Percentiles rank a stretch among this genome's conserved stretches.
Conservation (phyloP, 2,888 invertebrate species). For the Amphipyra berbera region DNA sequence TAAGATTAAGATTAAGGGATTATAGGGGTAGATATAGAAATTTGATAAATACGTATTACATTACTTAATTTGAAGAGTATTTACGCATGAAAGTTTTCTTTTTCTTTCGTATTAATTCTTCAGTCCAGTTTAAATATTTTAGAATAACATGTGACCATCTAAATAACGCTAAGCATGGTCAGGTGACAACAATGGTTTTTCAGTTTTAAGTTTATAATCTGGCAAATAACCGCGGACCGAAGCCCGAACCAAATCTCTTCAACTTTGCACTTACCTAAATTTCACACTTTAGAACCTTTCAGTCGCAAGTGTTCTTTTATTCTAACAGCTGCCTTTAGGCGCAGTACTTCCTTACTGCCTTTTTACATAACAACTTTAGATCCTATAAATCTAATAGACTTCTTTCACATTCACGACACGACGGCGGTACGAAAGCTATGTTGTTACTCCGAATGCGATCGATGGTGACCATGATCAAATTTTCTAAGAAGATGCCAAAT, state of each 20-base stretch:
- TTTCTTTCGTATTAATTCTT: too few relatives aligned
- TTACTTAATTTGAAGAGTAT: too few relatives aligned
- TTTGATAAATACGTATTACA: too few relatives aligned
- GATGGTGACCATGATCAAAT: slow-evolving; percentile 45
- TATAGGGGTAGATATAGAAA: too few relatives aligned
- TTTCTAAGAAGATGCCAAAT: slow-evolving; percentile 24
- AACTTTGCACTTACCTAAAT: neutral
- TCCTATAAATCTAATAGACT: slow-evolving; percentile 34
- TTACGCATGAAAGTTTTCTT: too few relatives aligned
- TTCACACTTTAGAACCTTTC: slow-evolving; percentile 15
- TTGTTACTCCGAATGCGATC: slow-evolving; percentile 30
- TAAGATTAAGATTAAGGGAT: too few relatives aligned
- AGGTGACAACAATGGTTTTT: too few relatives aligned
- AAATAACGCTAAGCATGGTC: too few relatives aligned
- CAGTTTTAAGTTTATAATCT: neutral
- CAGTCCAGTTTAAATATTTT: too few relatives aligned
- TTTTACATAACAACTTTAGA: slow-evolving; percentile 34
- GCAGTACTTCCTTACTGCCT: slow-evolving; percentile 6
- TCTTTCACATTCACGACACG: slow-evolving; percentile 47
- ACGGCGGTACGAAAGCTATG: slow-evolving; percentile 14
- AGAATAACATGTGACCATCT: too few relatives aligned
- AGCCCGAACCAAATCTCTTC: neutral
- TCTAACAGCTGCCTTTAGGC: slow-evolving; percentile 15
- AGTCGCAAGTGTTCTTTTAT: slow-evolving; percentile 27
- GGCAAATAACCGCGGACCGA: too few relatives aligned